Evolutionary conservation across 1,140 invertebrate species (phyloP), one percentile per base, ranked within the genome.

Genomic region (Ips typographus): DNA sequence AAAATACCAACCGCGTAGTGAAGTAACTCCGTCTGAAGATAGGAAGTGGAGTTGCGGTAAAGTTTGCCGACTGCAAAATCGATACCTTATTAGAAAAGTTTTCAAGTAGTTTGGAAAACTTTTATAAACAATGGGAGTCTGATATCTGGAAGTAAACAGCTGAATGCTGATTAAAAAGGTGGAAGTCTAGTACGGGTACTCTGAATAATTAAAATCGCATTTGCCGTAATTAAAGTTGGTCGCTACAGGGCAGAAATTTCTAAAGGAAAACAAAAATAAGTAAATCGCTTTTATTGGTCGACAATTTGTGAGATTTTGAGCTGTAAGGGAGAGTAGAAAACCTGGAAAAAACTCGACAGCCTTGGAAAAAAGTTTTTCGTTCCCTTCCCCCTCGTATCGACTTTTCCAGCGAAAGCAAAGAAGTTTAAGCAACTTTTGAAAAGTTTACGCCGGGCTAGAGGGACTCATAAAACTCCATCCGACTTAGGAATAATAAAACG

Each of bases 71-170:
- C 65, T 74, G 67, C 64, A 75, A 75, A 77, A 77, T 77, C 76
- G 72, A 77, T 77, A 77, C 70, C 76, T 77, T 77, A 77, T 77
- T 77, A 77, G 68, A 67, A 69, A 77, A 77, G 68, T 77, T 77
- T 72, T 60, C 49, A 66, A 72, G 73, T 72, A 77, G 75, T 76
- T 62, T 77, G 64, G 74, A 61, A 74, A 76, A 77, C 72, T 77
- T 75, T 76, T 75, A 75, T 77, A 77, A 77, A 77, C 74, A 77
- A 77, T 76, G 73, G 60, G 72, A 72, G 71, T 72, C 74, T 75
- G 73, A 76, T 76, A 77, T 75, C 72, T 64, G 68, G 68, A 68
- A 69, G 74, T 76, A 76, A 77, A 76, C 74, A 77, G 73, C 71
- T 71, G 74, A 76, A 76, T 77, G 74, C 75, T 73, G 76, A 77